These are phyloP conservation scores for Rhombomys opimus DNA, from an alignment of 2,113 vertebrate genomes.

Conservation along the genomic window DNA sequence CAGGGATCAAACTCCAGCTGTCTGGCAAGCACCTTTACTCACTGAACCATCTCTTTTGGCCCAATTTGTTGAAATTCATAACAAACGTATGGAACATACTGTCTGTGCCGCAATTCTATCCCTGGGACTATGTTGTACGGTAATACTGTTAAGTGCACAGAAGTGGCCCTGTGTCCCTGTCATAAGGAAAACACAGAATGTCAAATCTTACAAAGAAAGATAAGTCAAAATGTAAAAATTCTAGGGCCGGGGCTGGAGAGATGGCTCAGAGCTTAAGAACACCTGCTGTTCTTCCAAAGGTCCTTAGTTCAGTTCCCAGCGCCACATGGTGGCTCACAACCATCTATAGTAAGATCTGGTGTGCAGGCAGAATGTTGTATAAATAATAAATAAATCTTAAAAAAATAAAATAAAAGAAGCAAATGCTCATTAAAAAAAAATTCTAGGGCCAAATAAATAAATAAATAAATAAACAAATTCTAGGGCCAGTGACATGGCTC, in stretches of 20 bases:
- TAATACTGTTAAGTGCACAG: background rate
- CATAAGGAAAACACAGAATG: constrained; percentile 41
- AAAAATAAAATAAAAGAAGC: too few relatives aligned
- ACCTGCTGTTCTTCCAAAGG: too few relatives aligned
- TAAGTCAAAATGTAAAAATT: constrained; percentile 16
- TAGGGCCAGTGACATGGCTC: background rate
- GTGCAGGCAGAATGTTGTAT: too few relatives aligned
- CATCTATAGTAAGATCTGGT: too few relatives aligned
- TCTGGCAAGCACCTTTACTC: background rate
- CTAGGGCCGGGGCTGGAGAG: background rate
- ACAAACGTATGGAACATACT: background rate
- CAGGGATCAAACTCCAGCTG: background rate
- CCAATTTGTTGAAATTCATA: background rate
- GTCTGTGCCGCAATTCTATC: constrained; percentile 24
- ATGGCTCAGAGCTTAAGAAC: too few relatives aligned
- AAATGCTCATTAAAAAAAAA: background rate
- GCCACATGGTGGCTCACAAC: too few relatives aligned
- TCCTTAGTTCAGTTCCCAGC: too few relatives aligned
- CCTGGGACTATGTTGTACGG: background rate
- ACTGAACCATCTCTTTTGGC: background rate
- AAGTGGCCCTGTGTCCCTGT: background rate
- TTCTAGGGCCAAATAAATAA: background rate
- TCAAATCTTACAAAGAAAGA: background rate
- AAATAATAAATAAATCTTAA: too few relatives aligned
- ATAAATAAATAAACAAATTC: background rate